Evolutionary conservation across 1,140 invertebrate species (phyloP).

Genomic region (Pseudomyrmex dendroicus): DNA sequence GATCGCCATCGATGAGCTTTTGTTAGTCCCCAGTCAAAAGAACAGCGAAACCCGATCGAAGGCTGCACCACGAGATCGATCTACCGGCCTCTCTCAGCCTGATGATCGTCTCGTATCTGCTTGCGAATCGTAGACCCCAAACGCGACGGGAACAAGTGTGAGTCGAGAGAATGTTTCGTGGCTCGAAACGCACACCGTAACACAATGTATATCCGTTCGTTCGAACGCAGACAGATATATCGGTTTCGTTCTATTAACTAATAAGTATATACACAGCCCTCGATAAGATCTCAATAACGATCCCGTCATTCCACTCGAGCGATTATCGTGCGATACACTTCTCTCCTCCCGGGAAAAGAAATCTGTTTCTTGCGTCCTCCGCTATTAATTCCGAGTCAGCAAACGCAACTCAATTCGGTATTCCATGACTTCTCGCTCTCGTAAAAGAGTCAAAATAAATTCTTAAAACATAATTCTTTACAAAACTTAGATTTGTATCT

Average conservation of each 20-base stretch:
- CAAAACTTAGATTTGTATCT: neutral
- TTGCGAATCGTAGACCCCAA: slow-evolving; percentile 44
- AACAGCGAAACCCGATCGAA: slow-evolving; percentile 66
- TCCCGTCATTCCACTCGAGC: slow-evolving; percentile 13
- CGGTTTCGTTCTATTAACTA: slow-evolving; percentile 59
- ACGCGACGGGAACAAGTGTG: slow-evolving; percentile 67
- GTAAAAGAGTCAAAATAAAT: neutral
- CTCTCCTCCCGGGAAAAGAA: neutral
- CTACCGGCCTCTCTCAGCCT: neutral
- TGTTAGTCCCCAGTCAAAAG: slow-evolving; percentile 57
- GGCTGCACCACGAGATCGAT: slow-evolving; percentile 33
- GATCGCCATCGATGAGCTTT: slow-evolving; percentile 65
- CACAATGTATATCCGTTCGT: slow-evolving; percentile 24
- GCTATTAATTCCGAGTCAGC: slow-evolving; percentile 30
- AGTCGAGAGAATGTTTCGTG: slow-evolving; percentile 57
- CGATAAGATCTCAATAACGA: slow-evolving; percentile 53
- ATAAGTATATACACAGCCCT: slow-evolving; percentile 34
- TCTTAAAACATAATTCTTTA: neutral
- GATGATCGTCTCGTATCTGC: slow-evolving; percentile 69
- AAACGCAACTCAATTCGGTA: neutral
- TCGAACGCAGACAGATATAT: slow-evolving; percentile 13
- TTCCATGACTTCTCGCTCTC: neutral
- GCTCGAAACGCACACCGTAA: neutral
- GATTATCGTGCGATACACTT: slow-evolving; percentile 9
- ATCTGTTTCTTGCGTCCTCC: slow-evolving; percentile 1